These are phyloP conservation scores for Volucella zonaria DNA, from an alignment of 2,888 invertebrate species.

Conservation along the genomic window DNA sequence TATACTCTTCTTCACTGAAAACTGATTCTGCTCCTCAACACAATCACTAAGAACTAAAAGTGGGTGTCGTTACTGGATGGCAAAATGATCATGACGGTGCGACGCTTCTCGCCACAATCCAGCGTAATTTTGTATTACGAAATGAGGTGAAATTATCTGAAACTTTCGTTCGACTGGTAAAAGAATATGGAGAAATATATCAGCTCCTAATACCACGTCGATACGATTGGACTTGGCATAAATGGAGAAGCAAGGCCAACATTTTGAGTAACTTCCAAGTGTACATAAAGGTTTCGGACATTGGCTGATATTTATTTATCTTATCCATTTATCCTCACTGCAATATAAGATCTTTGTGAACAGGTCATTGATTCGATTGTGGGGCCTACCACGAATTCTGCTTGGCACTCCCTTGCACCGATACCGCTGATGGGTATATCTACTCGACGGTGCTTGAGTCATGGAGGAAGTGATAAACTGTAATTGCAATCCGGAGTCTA, in stretches of 20 bases:
- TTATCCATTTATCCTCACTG: too few species aligned
- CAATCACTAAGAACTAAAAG: too few species aligned
- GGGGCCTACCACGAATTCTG: neutral
- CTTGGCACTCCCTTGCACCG: neutral
- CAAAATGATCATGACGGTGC: neutral
- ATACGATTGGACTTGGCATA: neutral
- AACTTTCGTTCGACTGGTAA: too few species aligned
- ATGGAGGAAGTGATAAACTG: neutral
- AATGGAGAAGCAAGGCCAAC: too few species aligned
- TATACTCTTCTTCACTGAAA: too few species aligned
- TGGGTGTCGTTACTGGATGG: too few species aligned
- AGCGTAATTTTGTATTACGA: neutral
- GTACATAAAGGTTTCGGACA: too few species aligned
- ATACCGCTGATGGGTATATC: constrained; percentile 2
- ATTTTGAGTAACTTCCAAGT: too few species aligned
- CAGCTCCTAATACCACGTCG: neutral
- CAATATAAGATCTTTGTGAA: too few species aligned
- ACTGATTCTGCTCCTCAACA: too few species aligned
- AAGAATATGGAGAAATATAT: neutral
- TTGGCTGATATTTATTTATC: too few species aligned
- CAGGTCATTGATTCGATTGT: neutral
- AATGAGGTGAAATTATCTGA: neutral
- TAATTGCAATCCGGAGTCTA: constrained; percentile 10
- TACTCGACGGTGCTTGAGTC: neutral
- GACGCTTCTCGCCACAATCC: neutral